Conservation (phyloP, 2,113 vertebrate species). For the Ascaphus truei region DNA sequence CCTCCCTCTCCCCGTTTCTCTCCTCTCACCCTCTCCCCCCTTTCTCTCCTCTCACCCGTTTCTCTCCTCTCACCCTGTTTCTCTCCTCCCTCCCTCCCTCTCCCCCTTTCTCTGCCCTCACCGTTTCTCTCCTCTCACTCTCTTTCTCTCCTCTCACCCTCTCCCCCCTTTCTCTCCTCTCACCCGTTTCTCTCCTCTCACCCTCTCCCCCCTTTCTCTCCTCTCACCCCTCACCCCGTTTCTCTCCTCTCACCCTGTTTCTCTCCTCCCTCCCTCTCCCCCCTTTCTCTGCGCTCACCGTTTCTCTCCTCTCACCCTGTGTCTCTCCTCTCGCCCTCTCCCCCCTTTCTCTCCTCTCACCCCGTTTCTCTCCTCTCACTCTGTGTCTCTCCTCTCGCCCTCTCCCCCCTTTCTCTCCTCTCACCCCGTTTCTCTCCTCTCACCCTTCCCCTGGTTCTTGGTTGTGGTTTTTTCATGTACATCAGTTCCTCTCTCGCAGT, state of each 20-base stretch:
- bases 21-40: too few species aligned
- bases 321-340: too few species aligned
- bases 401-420: background rate
- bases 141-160: background rate
- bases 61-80: too few species aligned
- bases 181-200: background rate
- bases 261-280: too few species aligned
- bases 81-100: too few species aligned
- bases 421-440: background rate
- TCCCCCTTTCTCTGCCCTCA: too few species aligned
- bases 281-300: too few species aligned
- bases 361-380: background rate
- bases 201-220: background rate
- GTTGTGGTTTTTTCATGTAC: constrained; percentile 27
- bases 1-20: too few species aligned
- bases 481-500: constrained; percentile 19
- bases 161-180: background rate
- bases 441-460: background rate
- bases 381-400: background rate
- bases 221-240: background rate
- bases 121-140: background rate
- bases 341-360: too few species aligned
- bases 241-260: too few species aligned
- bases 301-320: too few species aligned
- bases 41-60: too few species aligned